Evolutionary conservation across 2,113 vertebrate species (phyloP).

Genomic region (Sylvilagus bachmani): DNA sequence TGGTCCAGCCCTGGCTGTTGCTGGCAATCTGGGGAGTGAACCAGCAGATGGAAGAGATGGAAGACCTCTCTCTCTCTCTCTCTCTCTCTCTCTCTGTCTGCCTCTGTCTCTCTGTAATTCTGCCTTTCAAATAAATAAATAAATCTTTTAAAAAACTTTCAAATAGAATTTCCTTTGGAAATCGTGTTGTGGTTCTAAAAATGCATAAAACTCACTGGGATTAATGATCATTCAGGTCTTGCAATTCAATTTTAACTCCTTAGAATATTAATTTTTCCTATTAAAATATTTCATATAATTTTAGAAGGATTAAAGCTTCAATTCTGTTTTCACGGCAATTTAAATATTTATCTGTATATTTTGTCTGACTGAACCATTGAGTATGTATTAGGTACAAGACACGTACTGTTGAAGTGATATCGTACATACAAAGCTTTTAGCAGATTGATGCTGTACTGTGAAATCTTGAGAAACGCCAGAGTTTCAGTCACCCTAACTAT

Average conservation of each 20-base stretch:
- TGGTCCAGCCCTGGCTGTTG: too few relatives aligned
- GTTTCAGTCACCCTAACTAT: not conserved
- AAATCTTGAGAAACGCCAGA: not conserved
- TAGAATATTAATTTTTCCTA: not conserved
- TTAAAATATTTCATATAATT: not conserved
- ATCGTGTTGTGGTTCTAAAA: not conserved
- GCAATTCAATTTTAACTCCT: not conserved
- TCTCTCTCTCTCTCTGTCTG: too few relatives aligned
- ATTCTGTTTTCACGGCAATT: not conserved
- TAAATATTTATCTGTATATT: not conserved
- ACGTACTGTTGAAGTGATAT: not conserved
- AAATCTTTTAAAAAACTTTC: not conserved
- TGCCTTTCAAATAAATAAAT: too few relatives aligned
- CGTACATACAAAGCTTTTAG: not conserved
- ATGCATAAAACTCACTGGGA: not conserved
- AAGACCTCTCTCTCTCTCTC: too few relatives aligned
- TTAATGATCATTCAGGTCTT: not conserved
- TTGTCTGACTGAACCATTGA: not conserved
- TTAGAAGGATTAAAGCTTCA: not conserved
- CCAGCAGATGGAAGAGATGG: too few relatives aligned
- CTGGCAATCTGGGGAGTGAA: too few relatives aligned
- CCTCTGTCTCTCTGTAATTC: too few relatives aligned
- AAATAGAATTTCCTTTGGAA: constrained; percentile 1
- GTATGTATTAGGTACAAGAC: not conserved
- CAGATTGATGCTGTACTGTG: not conserved